Evolutionary conservation across 53 echinoderm and acorn worm genomes (phyloP).

Genomic region (Paelopatides confundens): DNA sequence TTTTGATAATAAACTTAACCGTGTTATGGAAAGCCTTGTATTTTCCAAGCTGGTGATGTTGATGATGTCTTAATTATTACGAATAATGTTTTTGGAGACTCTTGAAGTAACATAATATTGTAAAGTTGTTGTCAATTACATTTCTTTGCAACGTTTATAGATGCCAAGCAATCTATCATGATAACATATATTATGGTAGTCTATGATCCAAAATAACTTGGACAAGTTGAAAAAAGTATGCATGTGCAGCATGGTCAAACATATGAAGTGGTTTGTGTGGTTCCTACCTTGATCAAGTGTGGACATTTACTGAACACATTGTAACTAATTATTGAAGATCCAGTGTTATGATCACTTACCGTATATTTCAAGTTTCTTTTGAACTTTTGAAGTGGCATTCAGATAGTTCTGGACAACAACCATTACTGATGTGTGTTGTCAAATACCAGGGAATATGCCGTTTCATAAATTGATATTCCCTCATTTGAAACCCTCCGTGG

Average conservation of each 20-base stretch:
- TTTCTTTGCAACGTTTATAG: neutral
- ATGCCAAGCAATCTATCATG: neutral
- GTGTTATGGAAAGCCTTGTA: neutral
- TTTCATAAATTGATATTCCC: too few relatives aligned
- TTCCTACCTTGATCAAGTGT: neutral
- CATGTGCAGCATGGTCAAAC: neutral
- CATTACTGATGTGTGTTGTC: neutral
- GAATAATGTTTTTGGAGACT: neutral
- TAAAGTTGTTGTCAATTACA: neutral
- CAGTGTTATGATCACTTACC: neutral
- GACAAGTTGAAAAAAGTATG: neutral
- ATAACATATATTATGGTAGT: neutral
- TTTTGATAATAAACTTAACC: neutral
- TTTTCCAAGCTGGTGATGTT: neutral
- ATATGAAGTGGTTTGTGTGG: neutral
- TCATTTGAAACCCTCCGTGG: too few relatives aligned
- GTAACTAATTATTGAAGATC: neutral
- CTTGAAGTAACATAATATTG: neutral
- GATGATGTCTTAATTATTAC: neutral
- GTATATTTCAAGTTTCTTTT: neutral
- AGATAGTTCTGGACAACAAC: neutral
- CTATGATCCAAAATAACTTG: too few relatives aligned
- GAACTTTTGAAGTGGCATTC: conserved; percentile 16
- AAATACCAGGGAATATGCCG: neutral
- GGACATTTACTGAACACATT: neutral